Conservation (phyloP, 2,113 vertebrate species). For the Eolophus roseicapilla region DNA sequence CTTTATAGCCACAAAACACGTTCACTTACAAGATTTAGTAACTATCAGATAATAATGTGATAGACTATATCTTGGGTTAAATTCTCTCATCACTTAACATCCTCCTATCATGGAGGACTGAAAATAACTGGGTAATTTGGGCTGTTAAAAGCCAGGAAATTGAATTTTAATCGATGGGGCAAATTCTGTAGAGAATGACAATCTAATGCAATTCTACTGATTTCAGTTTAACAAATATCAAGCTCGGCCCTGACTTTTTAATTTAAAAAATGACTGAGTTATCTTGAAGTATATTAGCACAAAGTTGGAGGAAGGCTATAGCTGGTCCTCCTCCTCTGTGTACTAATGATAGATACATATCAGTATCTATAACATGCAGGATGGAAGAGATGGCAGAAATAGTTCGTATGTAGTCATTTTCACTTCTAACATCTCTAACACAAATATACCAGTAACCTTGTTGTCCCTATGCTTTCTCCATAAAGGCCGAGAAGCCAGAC, state of each 20-base stretch:
- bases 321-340: background rate
- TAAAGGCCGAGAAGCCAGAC: conserved; percentile 80
- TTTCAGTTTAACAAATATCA: background rate
- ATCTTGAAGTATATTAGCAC: background rate
- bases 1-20: background rate
- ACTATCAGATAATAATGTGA: background rate
- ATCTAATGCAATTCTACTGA: background rate
- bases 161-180: background rate
- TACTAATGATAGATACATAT: background rate
- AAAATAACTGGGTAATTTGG: background rate
- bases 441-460: background rate
- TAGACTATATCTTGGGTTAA: background rate
- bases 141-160: background rate
- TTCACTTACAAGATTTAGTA: background rate
- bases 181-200: background rate
- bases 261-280: background rate
- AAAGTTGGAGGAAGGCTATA: background rate
- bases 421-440: background rate
- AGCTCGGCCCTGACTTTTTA: background rate
- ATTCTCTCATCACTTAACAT: background rate
- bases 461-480: background rate
- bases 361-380: background rate
- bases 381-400: background rate
- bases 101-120: background rate
- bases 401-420: background rate